A percentile compares a stretch with the other conserved stretches of the same genome.
Evolutionary conservation across 2,113 vertebrate genomes (phyloP).

Genomic region (Xiphophorus hellerii): DNA sequence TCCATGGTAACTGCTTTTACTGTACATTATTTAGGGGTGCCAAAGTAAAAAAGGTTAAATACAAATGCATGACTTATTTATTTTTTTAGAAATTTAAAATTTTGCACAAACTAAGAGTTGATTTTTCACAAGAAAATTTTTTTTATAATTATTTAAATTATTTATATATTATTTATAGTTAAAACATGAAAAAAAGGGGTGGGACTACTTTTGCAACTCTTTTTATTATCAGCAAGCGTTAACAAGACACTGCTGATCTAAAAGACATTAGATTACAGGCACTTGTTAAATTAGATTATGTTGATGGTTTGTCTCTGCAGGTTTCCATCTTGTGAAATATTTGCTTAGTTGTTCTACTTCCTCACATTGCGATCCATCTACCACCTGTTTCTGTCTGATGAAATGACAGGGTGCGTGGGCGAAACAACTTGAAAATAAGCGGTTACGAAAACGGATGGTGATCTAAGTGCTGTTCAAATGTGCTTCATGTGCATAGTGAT

Average conservation of each 20-base stretch:
- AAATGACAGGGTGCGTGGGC: constrained; percentile 7
- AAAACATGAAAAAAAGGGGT: background rate
- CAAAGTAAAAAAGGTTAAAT: too few relatives aligned
- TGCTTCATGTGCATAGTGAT: background rate
- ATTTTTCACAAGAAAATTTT: too few relatives aligned
- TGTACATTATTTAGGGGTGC: background rate
- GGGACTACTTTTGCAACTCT: background rate
- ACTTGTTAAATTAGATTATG: constrained; percentile 27
- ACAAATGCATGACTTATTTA: too few relatives aligned
- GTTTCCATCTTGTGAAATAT: background rate
- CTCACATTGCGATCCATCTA: background rate
- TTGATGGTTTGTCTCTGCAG: constrained; percentile 4
- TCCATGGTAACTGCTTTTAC: background rate
- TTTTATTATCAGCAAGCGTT: constrained; percentile 5
- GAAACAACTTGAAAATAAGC: background rate
- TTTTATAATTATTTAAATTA: too few relatives aligned
- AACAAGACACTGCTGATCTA: constrained; percentile 19
- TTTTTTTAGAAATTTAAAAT: too few relatives aligned
- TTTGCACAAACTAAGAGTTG: too few relatives aligned
- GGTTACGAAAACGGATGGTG: background rate
- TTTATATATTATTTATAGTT: background rate
- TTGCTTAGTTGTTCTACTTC: background rate
- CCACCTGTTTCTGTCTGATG: background rate
- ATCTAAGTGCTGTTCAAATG: background rate
- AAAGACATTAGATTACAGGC: constrained; percentile 21